These are phyloP conservation scores for Callipepla californica DNA, from an alignment of 2,113 vertebrate species.

Conservation along the genomic window DNA sequence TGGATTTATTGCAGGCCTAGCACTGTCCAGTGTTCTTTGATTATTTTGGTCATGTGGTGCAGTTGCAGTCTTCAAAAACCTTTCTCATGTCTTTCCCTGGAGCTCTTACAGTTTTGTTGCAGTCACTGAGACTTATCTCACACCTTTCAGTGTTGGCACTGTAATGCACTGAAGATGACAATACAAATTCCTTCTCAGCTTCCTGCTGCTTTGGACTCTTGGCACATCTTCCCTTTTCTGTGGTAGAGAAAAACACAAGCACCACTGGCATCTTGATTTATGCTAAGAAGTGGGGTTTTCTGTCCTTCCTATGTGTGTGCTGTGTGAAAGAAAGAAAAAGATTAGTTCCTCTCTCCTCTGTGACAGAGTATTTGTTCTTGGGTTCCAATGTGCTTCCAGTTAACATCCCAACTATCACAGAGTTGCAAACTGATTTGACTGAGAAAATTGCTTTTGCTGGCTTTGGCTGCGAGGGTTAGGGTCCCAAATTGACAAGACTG, in stretches of 20 bases:
- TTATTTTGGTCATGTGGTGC: not conserved
- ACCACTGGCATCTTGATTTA: not conserved
- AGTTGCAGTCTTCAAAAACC: not conserved
- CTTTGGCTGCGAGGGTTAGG: no score
- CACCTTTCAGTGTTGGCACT: not conserved
- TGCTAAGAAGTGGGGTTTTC: not conserved
- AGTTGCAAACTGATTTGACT: not conserved
- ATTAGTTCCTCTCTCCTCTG: not conserved
- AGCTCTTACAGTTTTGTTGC: not conserved
- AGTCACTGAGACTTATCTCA: not conserved
- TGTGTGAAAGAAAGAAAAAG: not conserved
- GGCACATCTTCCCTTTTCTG: not conserved
- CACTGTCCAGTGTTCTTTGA: not conserved
- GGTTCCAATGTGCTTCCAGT: no score
- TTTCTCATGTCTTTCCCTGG: not conserved
- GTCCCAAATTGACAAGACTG: not conserved
- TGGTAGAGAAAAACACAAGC: rapidly evolving
- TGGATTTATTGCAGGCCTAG: not conserved
- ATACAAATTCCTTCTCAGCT: not conserved
- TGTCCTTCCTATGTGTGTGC: not conserved
- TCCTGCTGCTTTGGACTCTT: not conserved
- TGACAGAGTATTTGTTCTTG: no score
- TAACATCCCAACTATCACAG: not conserved
- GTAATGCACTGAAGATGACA: not conserved
- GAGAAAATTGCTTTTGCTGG: no score